Base-by-base conservation (phyloP, 2,888 invertebrate species). In the Epinotia nisella region DNA sequence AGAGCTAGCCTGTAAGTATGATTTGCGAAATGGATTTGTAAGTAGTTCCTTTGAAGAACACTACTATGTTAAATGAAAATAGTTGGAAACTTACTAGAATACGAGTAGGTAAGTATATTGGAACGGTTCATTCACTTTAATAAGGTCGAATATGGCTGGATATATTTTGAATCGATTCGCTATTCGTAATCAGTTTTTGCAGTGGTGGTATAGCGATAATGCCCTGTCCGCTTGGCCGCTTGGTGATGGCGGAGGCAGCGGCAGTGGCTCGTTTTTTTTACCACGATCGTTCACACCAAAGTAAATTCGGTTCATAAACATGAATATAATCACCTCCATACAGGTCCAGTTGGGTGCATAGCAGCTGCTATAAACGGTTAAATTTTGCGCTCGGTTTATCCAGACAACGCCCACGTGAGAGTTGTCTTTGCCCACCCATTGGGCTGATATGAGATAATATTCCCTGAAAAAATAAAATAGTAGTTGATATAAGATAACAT, bases 371-470 rank as follows among this genome's bases (percentile, higher is more conserved):
- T 98, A 95, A 75, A 98, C 95, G 80, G 98, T 97, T 78, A 97
- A 95, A 90, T 99, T 99, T 92, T 99, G 99, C 59, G 97, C 96
- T 80, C 99, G 95, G 89, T 98, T 98, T 95, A 98, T 96, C 97
- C 98, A 99, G 71, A 98, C 97, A 65, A 97, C 96, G 66, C 97
- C 96, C 78, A 98, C 95, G 86, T 97, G 96, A 76, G 95, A 94
- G 88, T 97, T 96, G 82, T 95, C 95, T 84, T 95, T 95, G 82
- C 96, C 96, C 82, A 98, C 96, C 98, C 98, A 99, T 77, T 96
- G 96, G 75, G 98, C 98, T 80, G 97, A 97, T 87, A 98, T 98
- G 87, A 99, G 94, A 93, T 99, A 98, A 93, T 96, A 97, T 85
- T 98, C 98, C 91, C 98, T 98, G 93, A 55, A 92, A 93, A 80